These are phyloP conservation scores for Nephrotoma flavescens DNA, from an alignment of 2,888 invertebrate genomes.

Conservation along the genomic window DNA sequence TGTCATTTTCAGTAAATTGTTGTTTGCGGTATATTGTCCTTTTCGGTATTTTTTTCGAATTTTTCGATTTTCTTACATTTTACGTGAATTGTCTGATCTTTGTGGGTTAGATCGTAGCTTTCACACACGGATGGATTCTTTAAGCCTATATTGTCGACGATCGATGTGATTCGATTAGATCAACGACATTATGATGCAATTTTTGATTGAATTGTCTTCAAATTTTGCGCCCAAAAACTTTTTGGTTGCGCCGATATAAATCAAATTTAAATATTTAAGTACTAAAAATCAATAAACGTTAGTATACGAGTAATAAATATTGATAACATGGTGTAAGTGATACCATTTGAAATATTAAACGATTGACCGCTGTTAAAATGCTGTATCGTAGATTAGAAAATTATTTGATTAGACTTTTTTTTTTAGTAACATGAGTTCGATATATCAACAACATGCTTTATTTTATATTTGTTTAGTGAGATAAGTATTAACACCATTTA, in stretches of 20 bases:
- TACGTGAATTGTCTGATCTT: too few species aligned
- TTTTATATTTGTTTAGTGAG: not conserved
- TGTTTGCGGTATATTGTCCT: too few species aligned
- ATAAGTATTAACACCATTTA: not conserved
- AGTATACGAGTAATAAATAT: not conserved
- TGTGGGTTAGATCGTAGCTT: too few species aligned
- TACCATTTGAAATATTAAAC: not conserved
- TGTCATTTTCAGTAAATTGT: too few species aligned
- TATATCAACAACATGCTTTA: not conserved
- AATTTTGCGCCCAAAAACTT: too few species aligned
- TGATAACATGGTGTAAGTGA: not conserved
- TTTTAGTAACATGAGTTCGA: not conserved
- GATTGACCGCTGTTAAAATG: not conserved
- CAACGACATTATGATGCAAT: too few species aligned
- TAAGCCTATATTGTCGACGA: too few species aligned
- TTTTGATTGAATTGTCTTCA: too few species aligned
- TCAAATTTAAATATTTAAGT: not conserved
- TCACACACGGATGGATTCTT: too few species aligned
- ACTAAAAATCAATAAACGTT: not conserved
- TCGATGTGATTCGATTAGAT: too few species aligned
- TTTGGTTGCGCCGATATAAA: not conserved
- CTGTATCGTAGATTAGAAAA: not conserved
- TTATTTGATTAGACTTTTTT: not conserved
- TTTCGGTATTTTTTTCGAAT: too few species aligned
- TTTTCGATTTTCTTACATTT: too few species aligned